Evolutionary conservation across 1,140 invertebrate genomes (phyloP), one percentile per base, ranked within the genome.

Genomic region (Zaprionus vittiger): DNA sequence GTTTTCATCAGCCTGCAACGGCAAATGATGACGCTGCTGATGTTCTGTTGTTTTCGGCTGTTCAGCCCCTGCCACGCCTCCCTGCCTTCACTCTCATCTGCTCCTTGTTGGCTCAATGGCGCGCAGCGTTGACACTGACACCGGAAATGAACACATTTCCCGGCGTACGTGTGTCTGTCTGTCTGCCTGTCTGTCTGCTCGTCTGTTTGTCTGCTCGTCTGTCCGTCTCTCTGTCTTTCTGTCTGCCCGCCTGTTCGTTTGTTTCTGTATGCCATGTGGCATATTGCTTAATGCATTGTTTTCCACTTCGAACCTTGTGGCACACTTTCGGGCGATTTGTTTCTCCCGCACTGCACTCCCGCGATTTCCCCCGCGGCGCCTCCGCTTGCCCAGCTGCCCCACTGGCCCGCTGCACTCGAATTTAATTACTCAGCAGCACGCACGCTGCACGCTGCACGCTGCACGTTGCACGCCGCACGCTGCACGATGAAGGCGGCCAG

Each of bases 121-220:
- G n/a, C 41, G 38, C 54, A 20, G 54, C 64, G 68, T 64, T 85
- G 85, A 81, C 85, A 91, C 80, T 90, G 86, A 91, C 86, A 90
- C 86, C 86, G 86, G 86, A 91, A 91, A 91, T 91, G 86, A 91
- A 91, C 86, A 91, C 86, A 90, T 91, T 91, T 91, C 90, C 86
- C 86, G 86, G 81, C 73, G 81, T 70, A 75, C 73, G 80, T 78
- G 82, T 54, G 37, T 79, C 47, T 49, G 44, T 3, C 9, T 22
- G 44, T 9, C 22, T 5, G 37, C 2, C 37, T 47, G 61, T 55
- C 5, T 20, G 41, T 26, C 15, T 24, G 54, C 15, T 14, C 52
- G 28, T 60, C 26, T 20, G 73, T 38, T 44, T 70, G 55, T 17
- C 38, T 17, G 38, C 12, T 41, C 73, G 79, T 73, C 78, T 52